Evolutionary conservation across 1,140 invertebrate genomes (phyloP).

Genomic region (Triops cancriformis): DNA sequence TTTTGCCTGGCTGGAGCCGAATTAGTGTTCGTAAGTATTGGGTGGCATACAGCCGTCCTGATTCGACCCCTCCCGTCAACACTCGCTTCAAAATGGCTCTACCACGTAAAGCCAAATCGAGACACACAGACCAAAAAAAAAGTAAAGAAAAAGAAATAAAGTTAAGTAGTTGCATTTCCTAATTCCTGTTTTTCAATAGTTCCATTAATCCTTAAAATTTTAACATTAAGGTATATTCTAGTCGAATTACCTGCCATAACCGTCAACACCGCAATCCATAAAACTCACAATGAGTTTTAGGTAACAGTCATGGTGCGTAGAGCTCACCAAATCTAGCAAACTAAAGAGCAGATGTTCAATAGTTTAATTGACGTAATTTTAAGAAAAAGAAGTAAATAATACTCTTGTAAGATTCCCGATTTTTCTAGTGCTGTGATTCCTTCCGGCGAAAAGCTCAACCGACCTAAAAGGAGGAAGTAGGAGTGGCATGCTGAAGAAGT

Average conservation of each 20-base stretch:
- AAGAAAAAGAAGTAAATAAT: slow-evolving; percentile 22
- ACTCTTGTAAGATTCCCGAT: slow-evolving; percentile 16
- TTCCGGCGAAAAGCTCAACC: slow-evolving; percentile 49
- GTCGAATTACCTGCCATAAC: slow-evolving; percentile 53
- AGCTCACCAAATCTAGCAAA: slow-evolving; percentile 66
- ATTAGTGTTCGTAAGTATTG: slow-evolving; percentile 79
- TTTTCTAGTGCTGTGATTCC: slow-evolving; percentile 21
- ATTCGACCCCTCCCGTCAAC: slow-evolving; percentile 54
- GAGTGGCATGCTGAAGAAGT: slow-evolving; percentile 79
- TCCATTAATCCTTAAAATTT: too few relatives aligned
- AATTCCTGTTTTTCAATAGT: slow-evolving; percentile 31
- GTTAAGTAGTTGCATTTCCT: neutral
- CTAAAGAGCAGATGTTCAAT: slow-evolving; percentile 43
- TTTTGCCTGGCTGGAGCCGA: slow-evolving; percentile 53
- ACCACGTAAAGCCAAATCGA: neutral
- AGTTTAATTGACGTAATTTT: slow-evolving; percentile 37
- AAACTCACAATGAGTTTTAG: slow-evolving; percentile 83
- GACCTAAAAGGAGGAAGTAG: slow-evolving; percentile 88
- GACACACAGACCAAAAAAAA: neutral
- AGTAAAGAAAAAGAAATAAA: neutral
- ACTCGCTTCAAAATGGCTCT: slow-evolving; percentile 58
- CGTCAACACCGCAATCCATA: slow-evolving; percentile 70
- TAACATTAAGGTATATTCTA: slow-evolving; percentile 24
- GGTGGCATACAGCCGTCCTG: slow-evolving; percentile 76
- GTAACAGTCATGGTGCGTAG: slow-evolving; percentile 80